phyloP scores from a whole-genome alignment of 2,797 vertebrate species.

The Odontamblyopus rebecca region DNA sequence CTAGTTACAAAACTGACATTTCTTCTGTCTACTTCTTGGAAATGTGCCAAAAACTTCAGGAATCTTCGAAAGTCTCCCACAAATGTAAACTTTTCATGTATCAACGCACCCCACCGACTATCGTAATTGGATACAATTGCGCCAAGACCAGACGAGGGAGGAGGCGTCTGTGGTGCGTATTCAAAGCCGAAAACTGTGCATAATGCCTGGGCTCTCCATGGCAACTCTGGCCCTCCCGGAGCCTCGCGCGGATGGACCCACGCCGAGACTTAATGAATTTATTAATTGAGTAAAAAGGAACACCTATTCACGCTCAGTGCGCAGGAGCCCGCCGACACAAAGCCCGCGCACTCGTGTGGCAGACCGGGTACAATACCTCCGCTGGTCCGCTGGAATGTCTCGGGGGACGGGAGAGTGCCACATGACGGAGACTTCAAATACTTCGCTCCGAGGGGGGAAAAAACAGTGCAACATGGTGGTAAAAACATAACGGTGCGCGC shows the following conservation, averaged over 20 bases:
- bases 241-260: conserved; percentile 45
- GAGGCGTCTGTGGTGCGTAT: conserved; percentile 35
- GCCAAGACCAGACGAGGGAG: conserved; percentile 16
- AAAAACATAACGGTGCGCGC: neutral
- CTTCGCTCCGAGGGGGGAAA: conserved; percentile 16
- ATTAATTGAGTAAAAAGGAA: conserved; percentile 57
- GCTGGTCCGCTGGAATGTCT: conserved; percentile 58
- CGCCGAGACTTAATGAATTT: conserved; percentile 45
- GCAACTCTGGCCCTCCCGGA: conserved; percentile 54
- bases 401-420: conserved; percentile 31
- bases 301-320: conserved; percentile 52
- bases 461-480: neutral
- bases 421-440: conserved; percentile 39
- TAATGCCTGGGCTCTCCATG: conserved; percentile 52
- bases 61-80: neutral
- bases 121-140: conserved; percentile 3
- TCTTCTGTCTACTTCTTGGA: neutral
- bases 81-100: neutral
- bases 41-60: neutral
- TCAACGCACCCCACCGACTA: neutral
- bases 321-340: conserved; percentile 41
- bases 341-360: conserved; percentile 47
- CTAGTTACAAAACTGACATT: too few relatives aligned
- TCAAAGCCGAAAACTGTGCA: conserved; percentile 32
- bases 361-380: conserved; percentile 47